Conservation (phyloP, 2,113 vertebrate species). For the Heterotilapia buettikoferi region DNA sequence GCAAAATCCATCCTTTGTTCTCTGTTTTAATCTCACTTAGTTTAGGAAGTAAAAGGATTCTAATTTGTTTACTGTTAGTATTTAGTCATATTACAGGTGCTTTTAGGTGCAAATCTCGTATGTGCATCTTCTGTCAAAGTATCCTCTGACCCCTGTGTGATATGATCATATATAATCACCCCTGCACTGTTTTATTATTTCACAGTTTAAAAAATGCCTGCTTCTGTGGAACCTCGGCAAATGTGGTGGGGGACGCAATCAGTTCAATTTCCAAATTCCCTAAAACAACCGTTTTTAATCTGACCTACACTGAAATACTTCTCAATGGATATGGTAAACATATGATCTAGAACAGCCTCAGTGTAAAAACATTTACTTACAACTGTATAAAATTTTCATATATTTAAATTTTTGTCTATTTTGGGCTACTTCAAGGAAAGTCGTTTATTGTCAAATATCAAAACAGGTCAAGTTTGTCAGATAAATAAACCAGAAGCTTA, state of each 20-base stretch:
- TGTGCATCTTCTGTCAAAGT: background rate
- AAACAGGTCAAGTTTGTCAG: background rate
- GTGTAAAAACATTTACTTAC: background rate
- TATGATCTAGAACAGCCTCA: background rate
- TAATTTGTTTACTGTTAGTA: background rate
- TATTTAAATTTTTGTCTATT: background rate
- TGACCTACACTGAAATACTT: background rate
- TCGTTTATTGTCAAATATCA: background rate
- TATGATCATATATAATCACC: background rate
- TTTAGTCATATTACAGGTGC: background rate
- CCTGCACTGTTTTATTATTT: background rate
- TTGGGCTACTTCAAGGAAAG: background rate
- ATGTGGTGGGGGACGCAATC: background rate
- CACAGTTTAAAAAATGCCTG: background rate
- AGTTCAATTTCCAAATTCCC: background rate
- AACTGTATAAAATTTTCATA: background rate
- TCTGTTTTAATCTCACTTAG: background rate
- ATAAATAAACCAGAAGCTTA: background rate
- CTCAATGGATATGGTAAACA: background rate
- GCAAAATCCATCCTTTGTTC: fast-evolving
- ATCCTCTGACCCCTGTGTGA: background rate
- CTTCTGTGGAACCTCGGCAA: background rate
- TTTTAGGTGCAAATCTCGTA: background rate
- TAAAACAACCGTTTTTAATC: background rate
- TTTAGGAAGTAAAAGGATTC: fast-evolving